Evolutionary conservation across 2,888 invertebrate genomes (phyloP).

Genomic region (Agrotis segetum): DNA sequence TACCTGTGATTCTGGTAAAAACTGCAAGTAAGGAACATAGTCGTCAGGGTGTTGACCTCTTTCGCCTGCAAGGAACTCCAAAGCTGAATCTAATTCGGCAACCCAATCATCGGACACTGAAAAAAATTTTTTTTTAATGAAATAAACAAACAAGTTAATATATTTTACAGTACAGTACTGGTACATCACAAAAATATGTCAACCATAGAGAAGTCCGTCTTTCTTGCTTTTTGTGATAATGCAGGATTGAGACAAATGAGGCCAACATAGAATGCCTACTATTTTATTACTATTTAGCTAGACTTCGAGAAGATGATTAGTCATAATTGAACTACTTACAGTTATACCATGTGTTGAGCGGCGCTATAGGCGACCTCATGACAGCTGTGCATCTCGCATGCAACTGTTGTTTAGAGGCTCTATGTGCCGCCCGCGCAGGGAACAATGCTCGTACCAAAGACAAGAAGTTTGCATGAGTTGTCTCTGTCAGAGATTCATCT

Average conservation of each 20-base stretch:
- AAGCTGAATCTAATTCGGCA: conserved; percentile 93
- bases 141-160: neutral
- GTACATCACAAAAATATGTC: neutral
- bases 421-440: conserved; percentile 95
- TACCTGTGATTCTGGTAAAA: conserved; percentile 93
- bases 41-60: conserved; percentile 95
- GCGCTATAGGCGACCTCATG: conserved; percentile 95
- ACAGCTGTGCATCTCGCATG: conserved; percentile 94
- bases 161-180: neutral
- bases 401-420: conserved; percentile 95
- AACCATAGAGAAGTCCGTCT: neutral
- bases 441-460: conserved; percentile 97
- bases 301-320: neutral
- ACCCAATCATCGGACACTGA: conserved; percentile 93
- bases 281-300: no score
- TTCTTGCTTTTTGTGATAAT: neutral
- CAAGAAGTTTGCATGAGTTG: conserved; percentile 96
- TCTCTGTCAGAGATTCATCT: conserved; percentile 92
- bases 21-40: conserved; percentile 97
- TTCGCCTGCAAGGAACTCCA: conserved; percentile 96
- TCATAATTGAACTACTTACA: conserved; percentile 77
- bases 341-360: conserved; percentile 95
- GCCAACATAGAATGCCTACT: neutral
- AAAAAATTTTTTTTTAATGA: conserved; percentile 19
- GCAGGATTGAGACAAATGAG: neutral